Percentiles rank a stretch among this genome's conserved stretches.
These are phyloP conservation scores for Erythrocercus mccallii DNA, from an alignment of 2,113 vertebrate genomes.

Conservation along the genomic window DNA sequence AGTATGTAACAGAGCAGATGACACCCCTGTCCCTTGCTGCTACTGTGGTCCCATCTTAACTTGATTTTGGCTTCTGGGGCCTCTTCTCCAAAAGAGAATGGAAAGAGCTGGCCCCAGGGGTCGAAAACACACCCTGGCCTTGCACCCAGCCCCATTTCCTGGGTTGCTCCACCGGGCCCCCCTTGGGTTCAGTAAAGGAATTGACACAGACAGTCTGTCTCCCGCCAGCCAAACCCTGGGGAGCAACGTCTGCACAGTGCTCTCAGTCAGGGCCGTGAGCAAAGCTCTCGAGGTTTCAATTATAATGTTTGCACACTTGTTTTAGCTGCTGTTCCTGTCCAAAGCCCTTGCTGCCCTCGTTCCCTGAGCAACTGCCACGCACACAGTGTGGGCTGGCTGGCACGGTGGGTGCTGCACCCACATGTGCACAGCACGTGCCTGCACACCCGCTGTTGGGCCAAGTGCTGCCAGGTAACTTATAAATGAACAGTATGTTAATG, in stretches of 20 bases:
- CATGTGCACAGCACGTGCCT: neutral
- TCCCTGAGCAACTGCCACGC: constrained; percentile 45
- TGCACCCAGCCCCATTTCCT: neutral
- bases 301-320: neutral
- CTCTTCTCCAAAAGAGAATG: neutral
- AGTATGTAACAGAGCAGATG: neutral
- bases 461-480: neutral
- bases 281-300: neutral
- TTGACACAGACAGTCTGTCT: neutral
- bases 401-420: neutral
- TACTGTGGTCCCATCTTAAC: neutral
- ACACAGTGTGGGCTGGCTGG: neutral
- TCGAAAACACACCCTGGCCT: neutral
- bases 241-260: neutral
- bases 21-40: neutral
- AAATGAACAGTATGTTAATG: neutral
- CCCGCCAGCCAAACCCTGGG: neutral
- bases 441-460: neutral
- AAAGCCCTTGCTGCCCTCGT: neutral
- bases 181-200: neutral
- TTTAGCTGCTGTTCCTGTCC: constrained; percentile 19
- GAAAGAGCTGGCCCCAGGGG: neutral
- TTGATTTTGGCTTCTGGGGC: neutral
- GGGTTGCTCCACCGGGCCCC: neutral
- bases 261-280: neutral